Evolutionary conservation across 2,888 invertebrate genomes (phyloP).

Genomic region (Buathra laborator): DNA sequence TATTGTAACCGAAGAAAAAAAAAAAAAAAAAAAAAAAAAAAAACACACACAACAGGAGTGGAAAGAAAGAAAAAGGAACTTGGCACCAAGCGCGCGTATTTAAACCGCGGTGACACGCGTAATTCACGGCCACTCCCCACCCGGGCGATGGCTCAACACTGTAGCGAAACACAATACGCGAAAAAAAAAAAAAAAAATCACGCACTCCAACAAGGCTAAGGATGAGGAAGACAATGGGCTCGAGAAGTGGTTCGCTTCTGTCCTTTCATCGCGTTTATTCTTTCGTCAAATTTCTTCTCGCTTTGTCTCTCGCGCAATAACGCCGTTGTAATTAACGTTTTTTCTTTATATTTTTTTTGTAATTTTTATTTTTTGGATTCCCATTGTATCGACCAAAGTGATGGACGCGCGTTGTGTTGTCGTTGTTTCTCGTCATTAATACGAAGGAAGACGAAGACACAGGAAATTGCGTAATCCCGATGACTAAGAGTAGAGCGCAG

Average conservation of each 20-base stretch:
- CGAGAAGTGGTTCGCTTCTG: constrained; percentile 36
- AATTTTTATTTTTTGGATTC: not conserved
- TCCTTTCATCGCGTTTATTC: not conserved
- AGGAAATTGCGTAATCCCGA: constrained; percentile 54
- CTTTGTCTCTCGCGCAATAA: constrained; percentile 4
- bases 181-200: constrained; percentile 44
- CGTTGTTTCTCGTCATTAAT: not conserved
- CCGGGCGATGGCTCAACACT: not conserved
- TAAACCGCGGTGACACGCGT: constrained; percentile 56
- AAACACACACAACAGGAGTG: not conserved
- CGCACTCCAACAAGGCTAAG: constrained; percentile 61
- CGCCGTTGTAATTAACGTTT: constrained; percentile 41
- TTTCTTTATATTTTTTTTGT: constrained; percentile 17
- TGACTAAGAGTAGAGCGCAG: constrained; percentile 34
- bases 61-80: constrained; percentile 9
- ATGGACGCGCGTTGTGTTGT: constrained; percentile 30
- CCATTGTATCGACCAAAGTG: constrained; percentile 49
- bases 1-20: not conserved
- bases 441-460: constrained; percentile 23
- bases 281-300: not conserved
- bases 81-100: constrained; percentile 30
- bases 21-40: constrained; percentile 11
- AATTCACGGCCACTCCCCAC: constrained; percentile 54
- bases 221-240: constrained; percentile 51
- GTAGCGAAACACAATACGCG: constrained; percentile 8